Conservation (phyloP, 2,888 invertebrate genomes). For the Lordiphosa fenestrarum region DNA sequence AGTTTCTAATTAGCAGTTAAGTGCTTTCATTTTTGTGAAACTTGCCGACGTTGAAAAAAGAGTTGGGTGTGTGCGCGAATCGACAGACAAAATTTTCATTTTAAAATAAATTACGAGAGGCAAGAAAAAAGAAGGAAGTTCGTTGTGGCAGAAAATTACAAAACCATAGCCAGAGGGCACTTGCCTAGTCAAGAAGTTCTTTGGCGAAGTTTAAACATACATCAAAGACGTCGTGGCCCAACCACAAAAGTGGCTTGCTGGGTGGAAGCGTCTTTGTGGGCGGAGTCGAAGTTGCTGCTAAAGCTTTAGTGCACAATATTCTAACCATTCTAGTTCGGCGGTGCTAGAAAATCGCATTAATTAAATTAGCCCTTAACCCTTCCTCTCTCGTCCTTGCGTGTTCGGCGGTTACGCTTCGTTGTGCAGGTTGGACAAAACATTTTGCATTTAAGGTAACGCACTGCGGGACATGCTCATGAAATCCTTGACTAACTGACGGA, state of each 20-base stretch:
- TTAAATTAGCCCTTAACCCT: constrained; percentile 69
- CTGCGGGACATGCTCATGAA: constrained; percentile 26
- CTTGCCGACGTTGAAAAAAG: constrained; percentile 1
- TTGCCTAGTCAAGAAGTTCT: constrained; percentile 25
- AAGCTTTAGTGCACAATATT: too few relatives aligned
- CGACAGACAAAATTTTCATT: constrained; percentile 4
- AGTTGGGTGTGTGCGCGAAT: constrained; percentile 10
- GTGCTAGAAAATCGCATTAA: constrained; percentile 41
- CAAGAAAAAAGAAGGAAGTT: constrained; percentile 33
- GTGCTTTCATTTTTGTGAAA: constrained; percentile 31
- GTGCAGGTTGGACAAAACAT: constrained; percentile 55
- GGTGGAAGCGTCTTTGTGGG: constrained; percentile 33
- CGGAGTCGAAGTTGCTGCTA: constrained; percentile 18
- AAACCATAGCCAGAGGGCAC: constrained; percentile 50
- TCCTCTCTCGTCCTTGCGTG: constrained; percentile 65
- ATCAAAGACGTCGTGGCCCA: constrained; percentile 50
- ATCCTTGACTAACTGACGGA: constrained; percentile 1
- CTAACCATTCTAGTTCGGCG: not conserved
- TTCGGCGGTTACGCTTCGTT: constrained; percentile 62
- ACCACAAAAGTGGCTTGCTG: constrained; percentile 3
- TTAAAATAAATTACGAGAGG: constrained; percentile 13
- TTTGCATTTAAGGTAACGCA: constrained; percentile 52
- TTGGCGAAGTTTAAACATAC: constrained; percentile 33
- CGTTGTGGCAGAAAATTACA: constrained; percentile 48
- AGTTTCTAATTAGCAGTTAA: constrained; percentile 62